These are phyloP conservation scores for Candoia aspera DNA, from an alignment of 2,113 vertebrate species.

Conservation along the genomic window DNA sequence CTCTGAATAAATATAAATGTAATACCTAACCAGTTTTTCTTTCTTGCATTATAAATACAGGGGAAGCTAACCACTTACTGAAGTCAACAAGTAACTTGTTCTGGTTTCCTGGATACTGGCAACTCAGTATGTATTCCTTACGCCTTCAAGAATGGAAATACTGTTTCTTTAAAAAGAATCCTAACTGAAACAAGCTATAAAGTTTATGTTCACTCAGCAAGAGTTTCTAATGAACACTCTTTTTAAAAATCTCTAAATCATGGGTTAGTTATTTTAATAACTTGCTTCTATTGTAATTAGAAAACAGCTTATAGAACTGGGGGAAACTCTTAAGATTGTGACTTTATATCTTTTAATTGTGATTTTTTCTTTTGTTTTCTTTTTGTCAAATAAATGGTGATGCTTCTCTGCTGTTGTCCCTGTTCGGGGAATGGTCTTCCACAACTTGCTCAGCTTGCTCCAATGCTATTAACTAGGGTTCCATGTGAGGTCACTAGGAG, in stretches of 20 bases:
- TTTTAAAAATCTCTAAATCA: constrained; percentile 7
- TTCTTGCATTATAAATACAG: background rate
- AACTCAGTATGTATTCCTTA: background rate
- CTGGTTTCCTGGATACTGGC: background rate
- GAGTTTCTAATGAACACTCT: constrained; percentile 13
- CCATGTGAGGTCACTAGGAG: no score
- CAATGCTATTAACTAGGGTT: no score
- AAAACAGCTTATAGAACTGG: background rate
- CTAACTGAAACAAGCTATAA: background rate
- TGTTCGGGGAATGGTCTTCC: background rate
- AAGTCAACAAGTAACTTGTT: background rate
- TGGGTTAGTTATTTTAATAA: constrained; percentile 17
- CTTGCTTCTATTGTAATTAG: background rate
- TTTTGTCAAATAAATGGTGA: background rate
- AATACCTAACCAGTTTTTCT: background rate
- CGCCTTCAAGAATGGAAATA: background rate
- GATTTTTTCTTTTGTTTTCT: background rate
- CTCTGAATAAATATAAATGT: background rate
- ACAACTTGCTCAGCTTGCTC: no score
- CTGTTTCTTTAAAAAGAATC: background rate
- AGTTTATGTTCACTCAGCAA: constrained; percentile 29
- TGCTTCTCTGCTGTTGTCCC: background rate
- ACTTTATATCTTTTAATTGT: background rate
- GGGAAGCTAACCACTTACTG: background rate
- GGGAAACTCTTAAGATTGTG: constrained; percentile 7